These are phyloP conservation scores for Hipparchia sbordonii DNA, from an alignment of 2,888 invertebrate species.

Conservation along the genomic window DNA sequence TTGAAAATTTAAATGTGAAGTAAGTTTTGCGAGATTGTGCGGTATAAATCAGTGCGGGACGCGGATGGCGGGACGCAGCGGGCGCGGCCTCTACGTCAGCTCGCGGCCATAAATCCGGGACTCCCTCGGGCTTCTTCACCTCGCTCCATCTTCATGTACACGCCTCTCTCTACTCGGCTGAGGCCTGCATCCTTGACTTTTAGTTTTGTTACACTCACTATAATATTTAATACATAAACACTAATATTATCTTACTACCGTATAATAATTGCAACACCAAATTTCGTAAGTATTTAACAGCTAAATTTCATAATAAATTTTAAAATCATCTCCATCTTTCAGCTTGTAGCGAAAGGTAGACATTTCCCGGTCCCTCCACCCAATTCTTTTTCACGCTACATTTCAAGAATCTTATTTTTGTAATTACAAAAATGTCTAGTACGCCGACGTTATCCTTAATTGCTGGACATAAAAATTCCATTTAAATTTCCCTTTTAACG, in stretches of 20 bases:
- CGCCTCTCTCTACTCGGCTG: constrained; percentile 48
- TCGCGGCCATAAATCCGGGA: constrained; percentile 76
- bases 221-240: background rate
- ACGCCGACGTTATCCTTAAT: constrained; percentile 83
- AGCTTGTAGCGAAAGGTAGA: constrained; percentile 63
- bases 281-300: background rate
- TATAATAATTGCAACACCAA: too few relatives aligned
- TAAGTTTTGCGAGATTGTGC: constrained; percentile 83
- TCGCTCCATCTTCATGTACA: constrained; percentile 68
- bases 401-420: constrained; percentile 83
- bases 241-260: background rate
- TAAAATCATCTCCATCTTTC: constrained; percentile 56
- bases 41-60: constrained; percentile 78
- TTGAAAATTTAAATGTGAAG: constrained; percentile 83
- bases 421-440: constrained; percentile 83
- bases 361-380: constrained; percentile 73
- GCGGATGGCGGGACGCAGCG: constrained; percentile 52
- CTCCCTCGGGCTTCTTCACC: constrained; percentile 77
- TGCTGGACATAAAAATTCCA: constrained; percentile 84
- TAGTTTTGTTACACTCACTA: constrained; percentile 5
- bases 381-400: constrained; percentile 83
- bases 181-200: constrained; percentile 30
- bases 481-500: constrained; percentile 84
- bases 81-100: constrained; percentile 58
- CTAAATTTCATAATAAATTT: constrained; percentile 3